A percentile compares a stretch with the other conserved stretches of the same genome.
phyloP scores from a whole-genome alignment of 2,888 invertebrate species.

The Tanytarsus gracilentus region DNA sequence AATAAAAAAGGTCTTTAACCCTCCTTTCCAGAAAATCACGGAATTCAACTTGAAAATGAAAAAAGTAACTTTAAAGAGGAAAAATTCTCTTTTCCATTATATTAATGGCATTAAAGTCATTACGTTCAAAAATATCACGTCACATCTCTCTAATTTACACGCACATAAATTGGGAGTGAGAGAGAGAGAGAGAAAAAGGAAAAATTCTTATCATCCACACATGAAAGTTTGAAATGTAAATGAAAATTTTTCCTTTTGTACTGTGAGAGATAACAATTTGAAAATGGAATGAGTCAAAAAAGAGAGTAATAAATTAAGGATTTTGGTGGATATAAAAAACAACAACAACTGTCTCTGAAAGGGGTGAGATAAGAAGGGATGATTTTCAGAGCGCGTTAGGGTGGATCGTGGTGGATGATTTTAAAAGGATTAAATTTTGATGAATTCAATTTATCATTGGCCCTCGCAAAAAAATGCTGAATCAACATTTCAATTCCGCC shows the following conservation, averaged over 20 bases:
- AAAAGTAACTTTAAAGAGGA: no score
- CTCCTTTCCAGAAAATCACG: no score
- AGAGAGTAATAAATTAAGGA: no score
- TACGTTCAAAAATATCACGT: background rate
- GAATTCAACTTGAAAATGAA: no score
- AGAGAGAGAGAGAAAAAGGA: no score
- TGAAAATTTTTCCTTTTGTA: no score
- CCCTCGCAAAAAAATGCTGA: background rate
- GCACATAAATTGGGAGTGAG: no score
- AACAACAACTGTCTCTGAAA: background rate
- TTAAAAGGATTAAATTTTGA: constrained; percentile 22
- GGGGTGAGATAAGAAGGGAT: background rate
- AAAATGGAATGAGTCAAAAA: no score
- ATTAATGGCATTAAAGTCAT: background rate
- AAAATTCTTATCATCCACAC: no score
- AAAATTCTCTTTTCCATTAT: background rate
- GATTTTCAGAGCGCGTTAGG: background rate
- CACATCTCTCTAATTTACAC: background rate
- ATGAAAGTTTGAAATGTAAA: no score
- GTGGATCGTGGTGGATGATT: background rate
- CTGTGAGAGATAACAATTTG: no score
- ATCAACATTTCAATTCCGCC: constrained; percentile 13
- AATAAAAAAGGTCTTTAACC: no score
- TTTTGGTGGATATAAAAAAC: background rate
- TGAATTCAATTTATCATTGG: constrained; percentile 22